Percentiles rank a stretch among this genome's conserved stretches.
These are phyloP conservation scores for Goniozus legneri DNA, from an alignment of 1,140 invertebrate genomes.

Conservation along the genomic window DNA sequence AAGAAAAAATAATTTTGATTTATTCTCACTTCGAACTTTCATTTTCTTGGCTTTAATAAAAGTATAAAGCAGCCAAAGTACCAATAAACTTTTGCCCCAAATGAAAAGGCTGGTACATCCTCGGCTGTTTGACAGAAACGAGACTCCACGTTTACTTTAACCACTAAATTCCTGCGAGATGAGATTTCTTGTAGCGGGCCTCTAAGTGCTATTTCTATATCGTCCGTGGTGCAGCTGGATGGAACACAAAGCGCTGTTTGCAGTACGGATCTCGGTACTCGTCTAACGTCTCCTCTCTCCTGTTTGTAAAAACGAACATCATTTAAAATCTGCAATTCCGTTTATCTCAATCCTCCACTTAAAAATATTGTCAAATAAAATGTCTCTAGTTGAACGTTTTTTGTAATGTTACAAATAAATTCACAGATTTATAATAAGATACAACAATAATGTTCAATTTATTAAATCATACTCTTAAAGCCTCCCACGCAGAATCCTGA, in stretches of 20 bases:
- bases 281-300: slow-evolving; percentile 22
- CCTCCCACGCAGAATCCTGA: slow-evolving; percentile 31
- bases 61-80: neutral
- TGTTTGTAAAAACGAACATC: no score
- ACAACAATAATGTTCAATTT: no score
- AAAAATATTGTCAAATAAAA: no score
- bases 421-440: no score
- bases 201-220: slow-evolving; percentile 23
- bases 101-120: neutral
- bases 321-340: no score
- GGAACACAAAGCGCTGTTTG: slow-evolving; percentile 40
- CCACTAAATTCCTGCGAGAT: slow-evolving; percentile 11
- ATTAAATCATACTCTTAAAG: slow-evolving; percentile 33
- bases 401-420: no score
- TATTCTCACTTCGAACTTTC: neutral
- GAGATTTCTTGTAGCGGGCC: slow-evolving; percentile 17
- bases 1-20: slow-evolving; percentile 5
- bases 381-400: no score
- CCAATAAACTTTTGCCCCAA: neutral
- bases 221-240: slow-evolving; percentile 30
- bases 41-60: neutral
- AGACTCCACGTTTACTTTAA: slow-evolving; percentile 24
- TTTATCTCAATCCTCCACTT: no score
- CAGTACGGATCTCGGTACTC: slow-evolving; percentile 10
- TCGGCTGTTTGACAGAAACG: neutral